Evolutionary conservation across 2,797 vertebrate species (phyloP), one percentile per base, ranked within the genome.

Genomic region (Aplochiton taeniatus): DNA sequence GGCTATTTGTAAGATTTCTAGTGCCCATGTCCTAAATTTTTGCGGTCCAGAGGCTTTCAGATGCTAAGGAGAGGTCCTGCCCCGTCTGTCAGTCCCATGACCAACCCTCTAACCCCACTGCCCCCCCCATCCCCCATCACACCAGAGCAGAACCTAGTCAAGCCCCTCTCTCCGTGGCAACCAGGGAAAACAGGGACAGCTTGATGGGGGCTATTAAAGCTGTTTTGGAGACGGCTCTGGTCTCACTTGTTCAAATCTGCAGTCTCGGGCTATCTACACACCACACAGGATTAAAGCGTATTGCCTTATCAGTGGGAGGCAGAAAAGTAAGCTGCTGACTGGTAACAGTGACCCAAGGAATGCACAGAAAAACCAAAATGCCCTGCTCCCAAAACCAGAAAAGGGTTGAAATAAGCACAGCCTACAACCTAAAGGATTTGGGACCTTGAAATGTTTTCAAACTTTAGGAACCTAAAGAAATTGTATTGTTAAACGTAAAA

Each of bases 21-120:
- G 41, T 45, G 44, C 20, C 44, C 65, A 49, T n/a, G 31, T 46
- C 46, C 18, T 50, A 46, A 44, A 16, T n/a, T n/a, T n/a, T n/a
- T n/a, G n/a, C n/a, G n/a, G n/a, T n/a, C 42, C 17, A 16, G 71
- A 69, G 49, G 48, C 72, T 82, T 83, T 75, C 72, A 85, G 61
- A 75, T 71, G 72, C 80, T 76, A 71, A 84, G 66, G 66, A 74
- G 78, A 66, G 78, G 75, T 80, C 76, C 49, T 65, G 69, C 66
- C 75, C 83, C 80, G 72, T 61, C 80, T 64, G 78, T 79, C 71
- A 56, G 81, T 70, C 73, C 78, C 75, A 66, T 80, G 74, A 83
- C 20, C 13, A 31, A 31, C 74, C 75, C 78, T 76, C 66, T 79
- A 75, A 84, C 31, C 31, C 31, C 16, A 44, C 19, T 49, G 41